Evolutionary conservation across 2,113 vertebrate genomes (phyloP), one percentile per base, ranked within the genome.

Genomic region (Tautogolabrus adspersus): DNA sequence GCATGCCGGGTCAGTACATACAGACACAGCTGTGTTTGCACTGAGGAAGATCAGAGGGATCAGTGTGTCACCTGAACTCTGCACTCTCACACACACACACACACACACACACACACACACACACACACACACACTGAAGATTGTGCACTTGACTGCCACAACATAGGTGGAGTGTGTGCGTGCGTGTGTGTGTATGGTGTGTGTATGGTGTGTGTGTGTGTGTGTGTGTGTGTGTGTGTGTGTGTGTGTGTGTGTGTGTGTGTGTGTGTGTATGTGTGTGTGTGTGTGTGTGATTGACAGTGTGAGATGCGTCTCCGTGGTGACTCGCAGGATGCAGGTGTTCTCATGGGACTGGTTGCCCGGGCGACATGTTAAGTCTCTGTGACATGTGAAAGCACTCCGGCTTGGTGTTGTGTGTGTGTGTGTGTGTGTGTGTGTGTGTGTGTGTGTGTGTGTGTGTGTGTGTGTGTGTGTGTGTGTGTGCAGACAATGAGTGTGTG

Each of bases 381-480:
- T 75, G 78, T 89, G 88, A 90, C 88, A 81, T 84, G 63, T 85
- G 79, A 85, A 87, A 77, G 87, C 82, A 75, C 74, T 80, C 66
- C 26, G 37, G 38, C 42, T 74, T 30, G 62, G 54, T 76, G 62
- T 49, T 46, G 13, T 16, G 0, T n/a, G 56, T 16, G 66, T 77
- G 49, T 68, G 73, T 30, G 3, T 58, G 56, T 12, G n/a, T 56
- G 65, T 74, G 68, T 38, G 59, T 46, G 22, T 34, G 16, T 67
- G 52, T 59, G 37, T 34, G 30, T 34, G 30, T 34, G 16, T 49
- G 57, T 34, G 21, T 65, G 12, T 64, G 16, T 49, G 57, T 34
- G 21, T 58, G 12, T 57, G 65, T 74, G 68, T 38, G 59, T 46
- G 22, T 34, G 16, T 67, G 52, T 59, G 37, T 34, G 30, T 34